These are phyloP conservation scores for Ophion costatus DNA, from an alignment of 2,888 invertebrate genomes.

Conservation along the genomic window DNA sequence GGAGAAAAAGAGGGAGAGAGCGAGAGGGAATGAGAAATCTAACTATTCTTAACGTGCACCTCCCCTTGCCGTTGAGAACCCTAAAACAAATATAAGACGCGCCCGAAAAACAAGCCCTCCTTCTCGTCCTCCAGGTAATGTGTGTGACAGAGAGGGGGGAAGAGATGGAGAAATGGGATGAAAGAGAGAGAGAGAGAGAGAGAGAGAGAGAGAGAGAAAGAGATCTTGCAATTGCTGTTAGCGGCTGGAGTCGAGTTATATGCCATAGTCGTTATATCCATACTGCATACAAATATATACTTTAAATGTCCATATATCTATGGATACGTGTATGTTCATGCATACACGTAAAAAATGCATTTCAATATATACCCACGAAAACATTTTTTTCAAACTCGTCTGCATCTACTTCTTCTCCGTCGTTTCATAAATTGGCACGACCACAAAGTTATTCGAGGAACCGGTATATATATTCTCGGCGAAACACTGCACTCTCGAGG, in stretches of 20 bases:
- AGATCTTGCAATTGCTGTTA: constrained; percentile 42
- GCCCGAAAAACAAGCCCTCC: constrained; percentile 18
- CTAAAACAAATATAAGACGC: constrained; percentile 72
- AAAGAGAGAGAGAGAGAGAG: too few relatives aligned
- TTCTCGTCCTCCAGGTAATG: constrained; percentile 37
- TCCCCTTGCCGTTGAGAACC: constrained; percentile 51
- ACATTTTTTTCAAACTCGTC: constrained; percentile 8
- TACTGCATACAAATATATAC: constrained; percentile 19
- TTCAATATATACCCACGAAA: too few relatives aligned
- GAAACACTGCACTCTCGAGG: constrained; percentile 17
- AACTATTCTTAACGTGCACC: constrained; percentile 40
- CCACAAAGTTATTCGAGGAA: constrained; percentile 68
- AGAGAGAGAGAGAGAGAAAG: too few relatives aligned
- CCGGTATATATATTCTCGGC: neutral
- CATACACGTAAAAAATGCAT: neutral
- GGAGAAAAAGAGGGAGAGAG: neutral
- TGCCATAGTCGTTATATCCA: constrained; percentile 38
- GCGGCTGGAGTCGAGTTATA: constrained; percentile 28
- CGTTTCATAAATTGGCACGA: constrained; percentile 73
- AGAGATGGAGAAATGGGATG: too few relatives aligned
- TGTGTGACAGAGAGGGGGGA: neutral
- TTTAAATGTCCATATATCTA: neutral
- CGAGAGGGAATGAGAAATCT: constrained; percentile 36
- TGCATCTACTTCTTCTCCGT: constrained; percentile 52
- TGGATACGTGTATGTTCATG: neutral